These are phyloP conservation scores for Colistium nudipinnis DNA, from an alignment of 2,113 vertebrate species.

Conservation along the genomic window DNA sequence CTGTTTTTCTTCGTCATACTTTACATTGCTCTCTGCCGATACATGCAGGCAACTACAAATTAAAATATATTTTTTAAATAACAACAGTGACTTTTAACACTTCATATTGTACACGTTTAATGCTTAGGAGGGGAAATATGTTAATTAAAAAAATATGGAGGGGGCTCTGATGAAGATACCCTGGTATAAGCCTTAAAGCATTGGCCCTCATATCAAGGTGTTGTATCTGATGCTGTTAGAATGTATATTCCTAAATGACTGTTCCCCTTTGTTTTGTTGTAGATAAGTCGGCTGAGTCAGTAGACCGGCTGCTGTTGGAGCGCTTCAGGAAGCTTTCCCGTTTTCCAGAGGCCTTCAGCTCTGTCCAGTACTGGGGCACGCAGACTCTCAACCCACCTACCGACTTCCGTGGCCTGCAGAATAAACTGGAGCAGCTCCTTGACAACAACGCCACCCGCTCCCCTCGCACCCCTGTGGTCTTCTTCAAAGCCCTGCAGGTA, in stretches of 20 bases:
- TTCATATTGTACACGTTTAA: too few relatives aligned
- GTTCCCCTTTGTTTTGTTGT: slow-evolving; percentile 19
- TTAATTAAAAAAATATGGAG: too few relatives aligned
- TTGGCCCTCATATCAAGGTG: background rate
- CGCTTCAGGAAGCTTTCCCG: slow-evolving; percentile 91
- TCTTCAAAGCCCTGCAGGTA: slow-evolving; percentile 96
- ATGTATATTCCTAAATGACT: background rate
- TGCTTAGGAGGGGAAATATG: too few relatives aligned
- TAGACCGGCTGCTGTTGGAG: slow-evolving; percentile 91
- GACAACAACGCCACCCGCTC: slow-evolving; percentile 94
- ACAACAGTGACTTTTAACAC: too few relatives aligned
- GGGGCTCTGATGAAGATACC: background rate
- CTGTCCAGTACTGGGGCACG: slow-evolving; percentile 93
- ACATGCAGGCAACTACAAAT: background rate
- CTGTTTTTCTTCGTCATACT: background rate
- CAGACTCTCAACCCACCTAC: slow-evolving; percentile 92
- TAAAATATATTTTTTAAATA: background rate
- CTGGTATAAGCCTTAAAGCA: background rate
- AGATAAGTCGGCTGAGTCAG: slow-evolving; percentile 89
- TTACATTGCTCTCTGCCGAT: background rate
- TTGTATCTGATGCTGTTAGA: background rate
- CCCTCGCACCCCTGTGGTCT: slow-evolving; percentile 89
- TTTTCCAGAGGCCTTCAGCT: slow-evolving; percentile 95
- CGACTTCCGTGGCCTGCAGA: slow-evolving; percentile 89
- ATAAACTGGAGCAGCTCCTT: slow-evolving; percentile 89